phyloP scores from a whole-genome alignment of 2,113 vertebrate genomes.

The Chloropsis hardwickii region DNA sequence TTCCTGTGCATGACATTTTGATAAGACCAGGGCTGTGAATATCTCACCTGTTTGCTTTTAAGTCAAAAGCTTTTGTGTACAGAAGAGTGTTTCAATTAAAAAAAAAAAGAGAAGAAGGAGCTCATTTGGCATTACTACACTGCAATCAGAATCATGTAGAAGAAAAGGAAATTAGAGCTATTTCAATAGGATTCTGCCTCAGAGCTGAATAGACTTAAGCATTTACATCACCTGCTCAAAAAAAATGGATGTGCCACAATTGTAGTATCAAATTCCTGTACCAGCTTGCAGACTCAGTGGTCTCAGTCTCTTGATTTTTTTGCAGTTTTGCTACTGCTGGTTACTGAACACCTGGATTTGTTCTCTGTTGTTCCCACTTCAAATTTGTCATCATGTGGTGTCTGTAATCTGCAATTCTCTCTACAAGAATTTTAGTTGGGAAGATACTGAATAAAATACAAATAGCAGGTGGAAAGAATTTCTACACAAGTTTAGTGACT shows the following conservation, averaged over 20 bases:
- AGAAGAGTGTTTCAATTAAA: conserved; percentile 19
- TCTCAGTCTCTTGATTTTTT: background rate
- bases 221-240: background rate
- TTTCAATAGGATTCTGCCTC: background rate
- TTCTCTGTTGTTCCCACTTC: background rate
- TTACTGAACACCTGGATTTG: background rate
- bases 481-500: background rate
- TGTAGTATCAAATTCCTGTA: background rate
- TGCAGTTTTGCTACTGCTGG: background rate
- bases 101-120: background rate
- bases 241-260: background rate
- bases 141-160: background rate
- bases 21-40: background rate
- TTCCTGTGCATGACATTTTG: background rate
- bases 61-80: conserved; percentile 21
- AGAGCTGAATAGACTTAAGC: background rate
- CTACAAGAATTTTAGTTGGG: background rate
- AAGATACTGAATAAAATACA: background rate
- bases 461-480: background rate
- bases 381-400: background rate
- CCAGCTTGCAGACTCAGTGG: background rate
- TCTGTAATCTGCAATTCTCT: background rate
- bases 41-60: conserved; percentile 32
- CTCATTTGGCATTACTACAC: background rate
- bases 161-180: background rate